These are phyloP conservation scores for Mungos mungo DNA, from an alignment of 2,113 vertebrate species.

Conservation along the genomic window DNA sequence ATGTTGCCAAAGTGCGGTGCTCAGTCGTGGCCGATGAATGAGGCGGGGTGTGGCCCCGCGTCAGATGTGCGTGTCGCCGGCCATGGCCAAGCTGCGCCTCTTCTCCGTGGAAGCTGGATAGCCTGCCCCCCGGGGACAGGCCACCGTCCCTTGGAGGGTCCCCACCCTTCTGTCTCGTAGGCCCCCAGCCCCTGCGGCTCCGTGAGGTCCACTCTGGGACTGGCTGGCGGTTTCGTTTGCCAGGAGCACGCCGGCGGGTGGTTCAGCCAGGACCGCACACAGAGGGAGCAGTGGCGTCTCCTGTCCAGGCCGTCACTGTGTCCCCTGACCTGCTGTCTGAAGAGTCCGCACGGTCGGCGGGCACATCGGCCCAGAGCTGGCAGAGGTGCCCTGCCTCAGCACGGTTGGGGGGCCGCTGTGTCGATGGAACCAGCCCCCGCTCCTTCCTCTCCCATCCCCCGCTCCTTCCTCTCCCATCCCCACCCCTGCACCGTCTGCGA, in stretches of 20 bases:
- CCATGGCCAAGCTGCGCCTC: background rate
- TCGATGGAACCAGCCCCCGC: accelerated
- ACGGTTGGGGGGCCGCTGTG: accelerated
- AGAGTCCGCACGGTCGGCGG: accelerated
- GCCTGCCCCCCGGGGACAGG: background rate
- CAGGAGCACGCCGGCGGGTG: accelerated
- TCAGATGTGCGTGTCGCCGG: no score
- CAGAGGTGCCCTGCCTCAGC: background rate
- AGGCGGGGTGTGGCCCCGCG: no score
- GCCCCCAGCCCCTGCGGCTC: background rate
- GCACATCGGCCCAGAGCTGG: background rate
- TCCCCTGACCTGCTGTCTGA: accelerated
- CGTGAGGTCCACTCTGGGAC: background rate
- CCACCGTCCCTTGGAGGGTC: background rate
- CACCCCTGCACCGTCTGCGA: background rate
- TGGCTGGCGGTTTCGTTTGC: background rate
- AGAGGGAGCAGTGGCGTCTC: background rate
- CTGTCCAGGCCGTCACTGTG: accelerated
- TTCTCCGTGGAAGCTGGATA: no score
- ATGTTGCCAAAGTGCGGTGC: background rate
- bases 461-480: no score
- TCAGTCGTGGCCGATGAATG: background rate
- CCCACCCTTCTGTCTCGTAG: accelerated
- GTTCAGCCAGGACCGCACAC: background rate
- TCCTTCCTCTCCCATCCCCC: no score